Percentiles rank a stretch among this genome's conserved stretches.
Evolutionary conservation across 1,140 invertebrate species (phyloP).

Genomic region (Antheraea pernyi): DNA sequence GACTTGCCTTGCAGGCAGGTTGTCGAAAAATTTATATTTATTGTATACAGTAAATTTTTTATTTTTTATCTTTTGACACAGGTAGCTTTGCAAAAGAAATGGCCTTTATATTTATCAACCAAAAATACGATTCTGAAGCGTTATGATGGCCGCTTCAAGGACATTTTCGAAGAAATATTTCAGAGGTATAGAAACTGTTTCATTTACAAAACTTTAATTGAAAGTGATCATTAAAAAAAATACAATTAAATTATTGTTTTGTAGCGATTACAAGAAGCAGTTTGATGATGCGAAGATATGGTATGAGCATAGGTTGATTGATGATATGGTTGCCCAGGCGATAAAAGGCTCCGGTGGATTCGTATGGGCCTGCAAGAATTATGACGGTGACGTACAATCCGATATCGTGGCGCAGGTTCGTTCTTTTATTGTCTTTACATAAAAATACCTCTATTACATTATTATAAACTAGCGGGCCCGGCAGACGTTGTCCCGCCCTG

Average conservation of each 20-base stretch:
- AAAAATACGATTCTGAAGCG: slow-evolving; percentile 96
- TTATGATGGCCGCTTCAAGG: slow-evolving; percentile 96
- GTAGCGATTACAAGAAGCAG: slow-evolving; percentile 86
- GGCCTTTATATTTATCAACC: slow-evolving; percentile 92
- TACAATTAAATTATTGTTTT: slow-evolving; percentile 15
- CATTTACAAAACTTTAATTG: slow-evolving; percentile 10
- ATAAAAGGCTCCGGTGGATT: slow-evolving; percentile 93
- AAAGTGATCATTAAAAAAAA: too few relatives aligned
- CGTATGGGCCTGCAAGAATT: slow-evolving; percentile 96
- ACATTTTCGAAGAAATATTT: slow-evolving; percentile 95
- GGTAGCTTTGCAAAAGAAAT: slow-evolving; percentile 89
- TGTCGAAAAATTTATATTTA: not conserved
- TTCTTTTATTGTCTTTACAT: not conserved
- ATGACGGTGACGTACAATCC: slow-evolving; percentile 95
- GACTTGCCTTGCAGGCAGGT: too few relatives aligned
- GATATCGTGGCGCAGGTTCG: slow-evolving; percentile 87
- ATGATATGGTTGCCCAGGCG: slow-evolving; percentile 95
- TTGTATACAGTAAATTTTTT: not conserved
- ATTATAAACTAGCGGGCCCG: too few relatives aligned
- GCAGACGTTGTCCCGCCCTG: too few relatives aligned
- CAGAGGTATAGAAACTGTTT: slow-evolving; percentile 80
- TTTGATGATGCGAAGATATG: slow-evolving; percentile 90
- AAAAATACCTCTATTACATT: too few relatives aligned
- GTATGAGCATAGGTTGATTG: slow-evolving; percentile 96
- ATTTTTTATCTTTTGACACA: slow-evolving; percentile 35